Conservation (phyloP, 2,113 vertebrate species). For the Scophthalmus maximus region DNA sequence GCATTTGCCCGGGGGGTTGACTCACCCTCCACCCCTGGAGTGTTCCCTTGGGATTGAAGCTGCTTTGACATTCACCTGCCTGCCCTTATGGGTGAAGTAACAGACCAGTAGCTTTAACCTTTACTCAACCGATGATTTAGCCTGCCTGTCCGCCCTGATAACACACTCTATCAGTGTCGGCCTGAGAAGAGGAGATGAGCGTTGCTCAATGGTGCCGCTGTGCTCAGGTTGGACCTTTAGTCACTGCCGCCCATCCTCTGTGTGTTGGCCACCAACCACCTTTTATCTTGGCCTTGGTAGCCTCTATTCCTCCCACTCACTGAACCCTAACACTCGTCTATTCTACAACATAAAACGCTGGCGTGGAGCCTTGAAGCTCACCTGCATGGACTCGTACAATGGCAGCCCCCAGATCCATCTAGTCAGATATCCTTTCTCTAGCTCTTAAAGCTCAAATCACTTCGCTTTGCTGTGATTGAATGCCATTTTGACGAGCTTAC, state of each 20-base stretch:
- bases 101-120: slow-evolving; percentile 75
- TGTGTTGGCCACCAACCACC: slow-evolving; percentile 48
- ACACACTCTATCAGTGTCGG: slow-evolving; percentile 71
- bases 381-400: slow-evolving; percentile 50
- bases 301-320: slow-evolving; percentile 56
- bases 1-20: slow-evolving; percentile 41
- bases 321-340: slow-evolving; percentile 59
- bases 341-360: slow-evolving; percentile 46
- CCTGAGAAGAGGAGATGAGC: slow-evolving; percentile 51
- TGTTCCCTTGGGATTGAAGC: slow-evolving; percentile 60
- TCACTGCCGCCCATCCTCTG: slow-evolving; percentile 54
- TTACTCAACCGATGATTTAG: slow-evolving; percentile 76
- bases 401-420: slow-evolving; percentile 46
- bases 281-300: slow-evolving; percentile 60
- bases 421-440: slow-evolving; percentile 33
- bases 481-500: slow-evolving; percentile 42
- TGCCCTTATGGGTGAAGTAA: slow-evolving; percentile 57
- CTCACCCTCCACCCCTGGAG: slow-evolving; percentile 48
- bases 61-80: slow-evolving; percentile 75
- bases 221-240: slow-evolving; percentile 57
- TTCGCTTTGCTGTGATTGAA: neutral
- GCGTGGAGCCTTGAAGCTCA: slow-evolving; percentile 59
- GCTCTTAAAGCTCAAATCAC: slow-evolving; percentile 11
- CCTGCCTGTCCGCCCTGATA: slow-evolving; percentile 73
- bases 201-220: slow-evolving; percentile 32